Evolutionary conservation across 1,140 invertebrate genomes (phyloP), one percentile per base, ranked within the genome.

Genomic region (Hycleus cichorii): DNA sequence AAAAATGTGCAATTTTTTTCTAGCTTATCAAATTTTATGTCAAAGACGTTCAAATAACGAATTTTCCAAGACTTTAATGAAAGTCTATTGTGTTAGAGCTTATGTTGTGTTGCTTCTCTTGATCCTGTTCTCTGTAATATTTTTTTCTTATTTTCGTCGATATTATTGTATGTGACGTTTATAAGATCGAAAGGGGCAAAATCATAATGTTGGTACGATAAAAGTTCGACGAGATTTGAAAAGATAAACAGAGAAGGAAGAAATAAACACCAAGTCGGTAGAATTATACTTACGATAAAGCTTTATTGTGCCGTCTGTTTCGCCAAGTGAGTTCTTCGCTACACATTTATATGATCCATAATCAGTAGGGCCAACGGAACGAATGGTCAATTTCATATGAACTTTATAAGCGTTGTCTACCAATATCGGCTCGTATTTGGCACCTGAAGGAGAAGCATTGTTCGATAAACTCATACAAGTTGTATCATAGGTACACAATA

Each of bases 311-410:
- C 90, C 91, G 74, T 91, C 89, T 7, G 91, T 93, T 65, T 87
- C 88, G 7, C 93, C 93, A 6, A 95, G 76, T 3, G 87, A 87
- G 74, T 95, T 95, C 70, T 90, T 92, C 4, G 92, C 90, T 53
- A 93, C 85, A 74, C 93, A 96, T 69, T 87, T 85, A 69, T 91
- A 91, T 5, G 83, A 82, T 27, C 88, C 88, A 68, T 86, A 91
- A 72, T 91, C 89, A 3, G 77, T 71, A 50, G 73, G 69, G 0
- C 77, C 79, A 12, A 91, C 80, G 39, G 81, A 81, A 68, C 80
- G 80, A 67, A 92, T 88, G 18, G 84, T 87, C 8, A 92, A 77
- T 63, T 84, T 86, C 81, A 91, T 87, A 49, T 86, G 81, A 50
- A 88, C 85, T 68, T 86, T 88, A 73, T 90, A 91, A 10, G 81